Conservation (phyloP, 1,140 invertebrate species). For the Neelides sp. region DNA sequence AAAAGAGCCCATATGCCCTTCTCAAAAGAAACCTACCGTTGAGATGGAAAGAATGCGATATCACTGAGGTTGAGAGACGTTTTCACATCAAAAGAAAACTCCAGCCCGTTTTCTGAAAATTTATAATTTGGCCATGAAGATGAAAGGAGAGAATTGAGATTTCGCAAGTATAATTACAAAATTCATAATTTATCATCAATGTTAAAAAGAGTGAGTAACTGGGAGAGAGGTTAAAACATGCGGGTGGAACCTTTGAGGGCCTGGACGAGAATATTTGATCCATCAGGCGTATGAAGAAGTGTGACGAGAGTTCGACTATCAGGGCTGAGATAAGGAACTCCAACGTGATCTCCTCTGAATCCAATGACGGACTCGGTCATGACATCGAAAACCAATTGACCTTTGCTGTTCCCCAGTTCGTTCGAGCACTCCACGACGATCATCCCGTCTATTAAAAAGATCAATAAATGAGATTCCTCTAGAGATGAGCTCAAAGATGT, state of each 20-base stretch:
- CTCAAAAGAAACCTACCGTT: no score
- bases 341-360: slow-evolving; percentile 41
- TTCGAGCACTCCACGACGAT: slow-evolving; percentile 57
- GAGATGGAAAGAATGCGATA: slow-evolving; percentile 62
- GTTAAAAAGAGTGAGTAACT: not conserved
- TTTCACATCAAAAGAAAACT: slow-evolving; percentile 63
- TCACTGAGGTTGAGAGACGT: slow-evolving; percentile 63
- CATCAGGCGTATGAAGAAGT: not conserved
- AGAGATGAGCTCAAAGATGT: not conserved
- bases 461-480: not conserved
- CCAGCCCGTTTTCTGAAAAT: slow-evolving; percentile 48
- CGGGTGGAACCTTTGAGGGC: slow-evolving; percentile 4
- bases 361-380: slow-evolving; percentile 56
- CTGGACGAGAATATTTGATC: slow-evolving; percentile 3
- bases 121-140: no score
- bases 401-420: slow-evolving; percentile 47
- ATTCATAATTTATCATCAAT: not conserved
- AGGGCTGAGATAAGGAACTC: slow-evolving; percentile 36
- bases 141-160: not conserved
- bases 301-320: slow-evolving; percentile 38
- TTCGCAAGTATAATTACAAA: not conserved
- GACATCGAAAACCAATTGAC: slow-evolving; percentile 60
- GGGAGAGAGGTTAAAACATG: not conserved
- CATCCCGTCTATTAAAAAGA: slow-evolving; percentile 48
- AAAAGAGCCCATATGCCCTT: no score